phyloP scores from a whole-genome alignment of 2,888 invertebrate genomes.

The Limnephilus marmoratus region DNA sequence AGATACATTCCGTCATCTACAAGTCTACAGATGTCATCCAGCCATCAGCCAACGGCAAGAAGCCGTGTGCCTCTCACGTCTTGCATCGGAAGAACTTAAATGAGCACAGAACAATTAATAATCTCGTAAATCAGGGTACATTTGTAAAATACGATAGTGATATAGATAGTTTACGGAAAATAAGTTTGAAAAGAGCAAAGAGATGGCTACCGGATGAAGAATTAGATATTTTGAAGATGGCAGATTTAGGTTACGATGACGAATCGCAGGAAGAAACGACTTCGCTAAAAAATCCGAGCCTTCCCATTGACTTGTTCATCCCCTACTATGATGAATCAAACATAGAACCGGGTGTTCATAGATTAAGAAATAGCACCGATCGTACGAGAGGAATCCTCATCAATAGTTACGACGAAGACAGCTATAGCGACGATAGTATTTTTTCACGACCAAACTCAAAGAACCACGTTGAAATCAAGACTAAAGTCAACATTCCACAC shows the following conservation, averaged over 20 bases:
- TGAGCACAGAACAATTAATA: slow-evolving; percentile 68
- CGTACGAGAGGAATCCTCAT: slow-evolving; percentile 73
- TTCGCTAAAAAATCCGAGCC: slow-evolving; percentile 80
- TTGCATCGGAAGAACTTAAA: slow-evolving; percentile 74
- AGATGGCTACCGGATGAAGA: slow-evolving; percentile 84
- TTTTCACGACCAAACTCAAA: slow-evolving; percentile 80
- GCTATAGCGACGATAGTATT: slow-evolving; percentile 70
- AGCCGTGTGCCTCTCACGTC: slow-evolving; percentile 80
- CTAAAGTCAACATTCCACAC: slow-evolving; percentile 81
- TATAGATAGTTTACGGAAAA: slow-evolving; percentile 67
- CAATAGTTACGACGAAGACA: slow-evolving; percentile 68
- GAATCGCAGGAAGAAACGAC: slow-evolving; percentile 75
- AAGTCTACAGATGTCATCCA: slow-evolving; percentile 85
- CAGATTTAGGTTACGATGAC: slow-evolving; percentile 69
- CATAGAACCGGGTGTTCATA: slow-evolving; percentile 71
- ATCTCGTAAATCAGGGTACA: slow-evolving; percentile 69
- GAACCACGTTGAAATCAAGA: slow-evolving; percentile 82
- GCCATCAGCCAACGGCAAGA: slow-evolving; percentile 70
- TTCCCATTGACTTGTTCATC: slow-evolving; percentile 81
- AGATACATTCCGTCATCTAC: slow-evolving; percentile 91
- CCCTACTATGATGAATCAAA: slow-evolving; percentile 80
- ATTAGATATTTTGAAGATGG: slow-evolving; percentile 57
- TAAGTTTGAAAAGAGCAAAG: slow-evolving; percentile 73
- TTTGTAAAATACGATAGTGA: slow-evolving; percentile 68
- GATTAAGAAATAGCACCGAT: slow-evolving; percentile 77